A percentile compares a stretch with the other conserved stretches of the same genome.
Evolutionary conservation across 2,113 vertebrate genomes (phyloP).

Genomic region (Aldabrachelys gigantea): DNA sequence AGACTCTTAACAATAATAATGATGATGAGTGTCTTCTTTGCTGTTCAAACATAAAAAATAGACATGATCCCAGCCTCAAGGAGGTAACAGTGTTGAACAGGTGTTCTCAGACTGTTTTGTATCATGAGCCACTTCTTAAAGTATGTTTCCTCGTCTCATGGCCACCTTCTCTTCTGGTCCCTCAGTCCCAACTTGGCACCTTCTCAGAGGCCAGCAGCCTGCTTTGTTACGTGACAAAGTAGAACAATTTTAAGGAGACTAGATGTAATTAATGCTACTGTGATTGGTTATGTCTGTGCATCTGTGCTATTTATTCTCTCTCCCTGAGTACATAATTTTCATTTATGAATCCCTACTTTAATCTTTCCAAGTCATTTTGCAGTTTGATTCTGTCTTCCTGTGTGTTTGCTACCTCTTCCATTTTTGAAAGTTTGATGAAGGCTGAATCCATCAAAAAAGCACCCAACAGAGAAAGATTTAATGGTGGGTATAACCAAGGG

Average conservation of each 20-base stretch:
- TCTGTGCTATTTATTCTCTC: conserved; percentile 31
- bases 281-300: background rate
- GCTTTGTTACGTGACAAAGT: conserved; percentile 23
- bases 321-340: background rate
- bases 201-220: background rate
- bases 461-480: background rate
- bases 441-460: background rate
- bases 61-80: too few species aligned
- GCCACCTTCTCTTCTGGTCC: background rate
- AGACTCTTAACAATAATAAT: too few species aligned
- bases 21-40: too few species aligned
- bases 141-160: background rate
- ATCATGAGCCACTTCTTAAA: background rate
- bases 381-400: background rate
- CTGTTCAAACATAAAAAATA: too few species aligned
- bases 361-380: background rate
- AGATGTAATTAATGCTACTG: conserved; percentile 15
- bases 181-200: background rate
- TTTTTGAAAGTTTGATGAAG: background rate
- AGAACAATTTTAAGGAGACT: conserved; percentile 18
- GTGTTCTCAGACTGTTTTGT: background rate
- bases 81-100: background rate
- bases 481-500: background rate
- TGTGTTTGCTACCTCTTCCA: background rate
- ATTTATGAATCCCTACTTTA: background rate